Evolutionary conservation across 2,113 vertebrate genomes (phyloP).

Genomic region (Pedionomus torquatus): DNA sequence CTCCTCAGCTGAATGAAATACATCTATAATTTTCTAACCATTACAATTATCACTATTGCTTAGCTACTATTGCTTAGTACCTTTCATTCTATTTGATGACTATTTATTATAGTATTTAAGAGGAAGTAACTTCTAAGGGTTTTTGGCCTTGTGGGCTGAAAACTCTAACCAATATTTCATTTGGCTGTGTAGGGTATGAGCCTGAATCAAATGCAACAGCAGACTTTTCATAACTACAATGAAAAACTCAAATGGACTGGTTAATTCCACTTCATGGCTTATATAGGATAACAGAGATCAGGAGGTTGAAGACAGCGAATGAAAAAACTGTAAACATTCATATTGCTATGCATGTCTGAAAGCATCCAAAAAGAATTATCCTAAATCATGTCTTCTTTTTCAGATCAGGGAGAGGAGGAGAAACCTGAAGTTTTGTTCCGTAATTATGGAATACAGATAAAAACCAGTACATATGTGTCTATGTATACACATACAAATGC

Average conservation of each 20-base stretch:
- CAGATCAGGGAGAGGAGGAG: background rate
- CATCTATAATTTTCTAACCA: background rate
- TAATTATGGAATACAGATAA: background rate
- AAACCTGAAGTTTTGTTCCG: background rate
- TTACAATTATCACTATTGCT: background rate
- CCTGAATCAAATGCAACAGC: background rate
- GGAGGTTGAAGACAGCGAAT: background rate
- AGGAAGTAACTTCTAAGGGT: background rate
- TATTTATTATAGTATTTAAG: background rate
- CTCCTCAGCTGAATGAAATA: background rate
- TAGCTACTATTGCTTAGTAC: no score
- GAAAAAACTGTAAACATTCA: background rate
- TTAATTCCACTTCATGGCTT: background rate
- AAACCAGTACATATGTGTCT: rapidly evolving
- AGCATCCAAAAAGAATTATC: background rate
- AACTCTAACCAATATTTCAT: background rate
- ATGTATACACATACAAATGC: background rate
- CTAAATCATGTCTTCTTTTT: background rate
- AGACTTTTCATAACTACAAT: background rate
- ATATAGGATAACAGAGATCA: background rate
- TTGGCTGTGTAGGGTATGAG: background rate
- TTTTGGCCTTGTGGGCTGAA: background rate
- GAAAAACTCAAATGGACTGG: background rate
- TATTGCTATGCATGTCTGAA: background rate
- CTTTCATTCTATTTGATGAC: background rate